Evolutionary conservation across 2,797 vertebrate genomes (phyloP).

Genomic region (Myripristis murdjan): DNA sequence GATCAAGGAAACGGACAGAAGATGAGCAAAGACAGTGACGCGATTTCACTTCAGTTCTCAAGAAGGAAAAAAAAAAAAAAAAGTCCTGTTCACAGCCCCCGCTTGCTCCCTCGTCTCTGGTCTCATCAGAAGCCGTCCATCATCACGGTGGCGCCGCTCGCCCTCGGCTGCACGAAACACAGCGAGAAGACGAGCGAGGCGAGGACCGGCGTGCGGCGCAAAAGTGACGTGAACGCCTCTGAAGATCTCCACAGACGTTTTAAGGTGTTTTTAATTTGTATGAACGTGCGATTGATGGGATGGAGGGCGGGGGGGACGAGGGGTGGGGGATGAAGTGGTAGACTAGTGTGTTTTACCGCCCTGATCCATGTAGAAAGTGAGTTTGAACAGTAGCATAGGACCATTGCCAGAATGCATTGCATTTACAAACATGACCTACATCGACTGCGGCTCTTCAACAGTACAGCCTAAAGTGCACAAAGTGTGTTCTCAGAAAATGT

Average conservation of each 20-base stretch:
- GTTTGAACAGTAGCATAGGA: slow-evolving; percentile 68
- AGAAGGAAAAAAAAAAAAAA: too few species aligned
- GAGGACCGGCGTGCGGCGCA: too few species aligned
- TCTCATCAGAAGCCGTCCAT: neutral
- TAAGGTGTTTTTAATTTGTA: neutral
- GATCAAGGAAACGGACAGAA: slow-evolving; percentile 32
- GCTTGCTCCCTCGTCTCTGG: slow-evolving; percentile 5
- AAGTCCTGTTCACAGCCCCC: slow-evolving; percentile 22
- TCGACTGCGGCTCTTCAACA: slow-evolving; percentile 80
- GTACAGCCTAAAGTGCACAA: slow-evolving; percentile 88
- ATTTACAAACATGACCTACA: slow-evolving; percentile 69
- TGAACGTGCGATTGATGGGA: neutral
- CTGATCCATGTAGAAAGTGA: slow-evolving; percentile 66
- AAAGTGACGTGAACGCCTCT: neutral
- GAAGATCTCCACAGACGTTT: slow-evolving; percentile 31
- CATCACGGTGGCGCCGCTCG: neutral
- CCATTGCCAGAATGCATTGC: slow-evolving; percentile 42
- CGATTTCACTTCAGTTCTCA: slow-evolving; percentile 50
- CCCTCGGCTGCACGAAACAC: slow-evolving; percentile 18
- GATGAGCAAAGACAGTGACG: slow-evolving; percentile 48
- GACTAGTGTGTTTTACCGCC: slow-evolving; percentile 50
- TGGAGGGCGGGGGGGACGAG: slow-evolving; percentile 30
- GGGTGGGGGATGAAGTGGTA: slow-evolving; percentile 37
- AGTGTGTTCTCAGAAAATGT: slow-evolving; percentile 73
- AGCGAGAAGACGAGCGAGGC: neutral